These are phyloP conservation scores for Dolichopus griseipennis DNA, from an alignment of 2,888 invertebrate species.

Conservation along the genomic window DNA sequence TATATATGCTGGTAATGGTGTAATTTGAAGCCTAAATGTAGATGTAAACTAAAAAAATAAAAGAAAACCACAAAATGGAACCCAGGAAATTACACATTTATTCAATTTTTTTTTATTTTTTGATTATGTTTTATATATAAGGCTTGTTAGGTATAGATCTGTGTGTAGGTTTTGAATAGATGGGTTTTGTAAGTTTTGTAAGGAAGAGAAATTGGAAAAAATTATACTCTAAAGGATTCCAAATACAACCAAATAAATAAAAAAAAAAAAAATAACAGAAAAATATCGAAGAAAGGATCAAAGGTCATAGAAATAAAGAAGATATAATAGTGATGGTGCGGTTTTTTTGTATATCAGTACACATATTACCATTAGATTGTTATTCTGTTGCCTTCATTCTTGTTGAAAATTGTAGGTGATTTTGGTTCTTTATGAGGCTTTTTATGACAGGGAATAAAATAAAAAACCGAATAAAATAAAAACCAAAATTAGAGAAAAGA, in stretches of 20 bases:
- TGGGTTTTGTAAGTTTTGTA: not conserved
- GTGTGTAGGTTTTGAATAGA: not conserved
- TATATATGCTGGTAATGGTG: not conserved
- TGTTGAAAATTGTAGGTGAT: not conserved
- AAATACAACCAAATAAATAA: too few species aligned
- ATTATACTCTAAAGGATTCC: too few species aligned
- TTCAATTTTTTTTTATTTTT: not conserved
- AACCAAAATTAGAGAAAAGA: not conserved
- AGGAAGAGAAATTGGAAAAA: not conserved
- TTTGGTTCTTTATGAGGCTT: not conserved
- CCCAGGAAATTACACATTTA: not conserved
- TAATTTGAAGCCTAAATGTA: not conserved
- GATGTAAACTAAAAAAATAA: not conserved
- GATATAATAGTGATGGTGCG: too few species aligned
- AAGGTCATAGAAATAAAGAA: not conserved
- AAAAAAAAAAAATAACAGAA: not conserved
- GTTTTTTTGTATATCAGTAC: too few species aligned
- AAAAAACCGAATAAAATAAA: too few species aligned
- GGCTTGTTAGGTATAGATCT: not conserved
- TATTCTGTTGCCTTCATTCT: too few species aligned
- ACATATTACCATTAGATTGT: too few species aligned
- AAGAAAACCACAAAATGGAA: not conserved
- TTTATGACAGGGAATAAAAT: not conserved
- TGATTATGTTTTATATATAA: not conserved
- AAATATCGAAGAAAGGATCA: not conserved